Conservation (phyloP, 2,888 invertebrate species). For the Drosophila vallismaia region DNA sequence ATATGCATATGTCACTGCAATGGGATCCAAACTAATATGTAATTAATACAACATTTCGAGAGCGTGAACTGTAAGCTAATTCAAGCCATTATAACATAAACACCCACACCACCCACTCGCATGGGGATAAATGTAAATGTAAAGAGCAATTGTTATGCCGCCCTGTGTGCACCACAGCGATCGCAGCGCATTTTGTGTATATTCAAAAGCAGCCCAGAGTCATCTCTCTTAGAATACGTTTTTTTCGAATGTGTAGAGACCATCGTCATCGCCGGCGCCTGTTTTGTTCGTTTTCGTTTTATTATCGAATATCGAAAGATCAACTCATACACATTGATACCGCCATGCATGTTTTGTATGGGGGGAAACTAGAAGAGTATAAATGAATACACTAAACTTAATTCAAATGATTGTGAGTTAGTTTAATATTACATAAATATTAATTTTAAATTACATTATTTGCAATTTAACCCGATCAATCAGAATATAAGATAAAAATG, state of each 20-base stretch:
- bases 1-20: slow-evolving; percentile 39
- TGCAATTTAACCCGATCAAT: slow-evolving; percentile 74
- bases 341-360: slow-evolving; percentile 16
- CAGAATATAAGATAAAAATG: slow-evolving; percentile 73
- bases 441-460: slow-evolving; percentile 78
- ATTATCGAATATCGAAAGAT: slow-evolving; percentile 47
- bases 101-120: slow-evolving; percentile 27
- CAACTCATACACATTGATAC: slow-evolving; percentile 44
- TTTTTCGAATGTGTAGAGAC: slow-evolving; percentile 44
- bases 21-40: slow-evolving; percentile 57
- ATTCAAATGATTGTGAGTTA: slow-evolving; percentile 79
- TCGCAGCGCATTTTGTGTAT: slow-evolving; percentile 52
- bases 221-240: slow-evolving; percentile 60
- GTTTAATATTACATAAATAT: slow-evolving; percentile 78
- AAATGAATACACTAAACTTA: slow-evolving; percentile 63
- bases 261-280: slow-evolving; percentile 26
- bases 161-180: slow-evolving; percentile 36
- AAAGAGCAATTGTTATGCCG: slow-evolving; percentile 54
- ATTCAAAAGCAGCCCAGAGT: slow-evolving; percentile 62
- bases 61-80: slow-evolving; percentile 65
- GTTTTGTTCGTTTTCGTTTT: slow-evolving; percentile 56
- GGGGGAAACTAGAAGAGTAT: slow-evolving; percentile 28
- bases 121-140: slow-evolving; percentile 47
- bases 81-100: slow-evolving; percentile 43
- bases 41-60: slow-evolving; percentile 63